Conservation (phyloP, 64 coral and sea anemone species). For the Actinia equina region DNA sequence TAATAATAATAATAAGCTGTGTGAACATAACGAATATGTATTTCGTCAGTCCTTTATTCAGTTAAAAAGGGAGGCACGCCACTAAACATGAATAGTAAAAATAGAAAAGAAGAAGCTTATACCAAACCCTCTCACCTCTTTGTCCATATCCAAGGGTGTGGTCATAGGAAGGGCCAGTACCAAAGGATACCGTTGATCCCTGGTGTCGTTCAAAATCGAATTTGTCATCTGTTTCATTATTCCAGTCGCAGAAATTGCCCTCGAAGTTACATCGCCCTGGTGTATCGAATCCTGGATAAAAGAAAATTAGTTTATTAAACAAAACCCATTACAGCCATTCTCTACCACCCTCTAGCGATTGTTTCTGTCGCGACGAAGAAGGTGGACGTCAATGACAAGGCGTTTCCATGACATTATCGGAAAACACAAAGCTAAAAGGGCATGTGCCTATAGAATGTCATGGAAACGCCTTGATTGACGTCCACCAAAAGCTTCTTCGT, state of each 20-base stretch:
- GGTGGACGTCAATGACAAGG: no score
- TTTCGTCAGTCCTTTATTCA: no score
- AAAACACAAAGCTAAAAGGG: no score
- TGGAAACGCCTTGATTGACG: no score
- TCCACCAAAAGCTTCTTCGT: no score
- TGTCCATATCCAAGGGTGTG: conserved; percentile 52
- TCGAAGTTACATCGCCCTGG: conserved; percentile 79
- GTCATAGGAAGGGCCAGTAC: conserved; percentile 62
- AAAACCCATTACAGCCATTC: neutral
- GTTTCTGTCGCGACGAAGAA: no score
- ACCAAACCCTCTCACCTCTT: conserved; percentile 17
- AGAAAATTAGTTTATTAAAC: neutral
- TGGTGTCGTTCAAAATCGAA: conserved; percentile 59
- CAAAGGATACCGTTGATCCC: neutral
- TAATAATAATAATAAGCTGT: no score
- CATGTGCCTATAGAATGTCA: no score
- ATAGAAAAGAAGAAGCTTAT: neutral
- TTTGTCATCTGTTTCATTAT: conserved; percentile 60
- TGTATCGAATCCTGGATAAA: conserved; percentile 45
- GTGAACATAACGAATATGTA: no score
- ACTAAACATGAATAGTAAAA: neutral
- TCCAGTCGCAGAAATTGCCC: conserved; percentile 62
- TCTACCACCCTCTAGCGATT: no score
- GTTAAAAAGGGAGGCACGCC: no score
- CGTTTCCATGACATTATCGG: no score